Conservation (phyloP, 2,888 invertebrate genomes). For the Vanessa cardui region DNA sequence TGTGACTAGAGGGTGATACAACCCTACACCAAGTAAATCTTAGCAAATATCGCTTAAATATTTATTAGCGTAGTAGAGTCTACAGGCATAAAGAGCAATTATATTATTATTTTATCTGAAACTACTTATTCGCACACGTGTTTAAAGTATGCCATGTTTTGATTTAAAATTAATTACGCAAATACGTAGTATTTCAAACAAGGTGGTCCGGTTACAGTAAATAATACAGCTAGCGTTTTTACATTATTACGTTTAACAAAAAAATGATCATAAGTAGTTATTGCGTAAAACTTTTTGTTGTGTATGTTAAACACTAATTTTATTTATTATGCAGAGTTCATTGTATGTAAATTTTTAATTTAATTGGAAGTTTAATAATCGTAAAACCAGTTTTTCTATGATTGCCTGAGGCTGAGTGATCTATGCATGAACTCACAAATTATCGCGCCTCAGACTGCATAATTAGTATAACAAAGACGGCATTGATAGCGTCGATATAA, state of each 20-base stretch:
- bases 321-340: constrained; percentile 15
- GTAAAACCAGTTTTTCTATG: constrained; percentile 24
- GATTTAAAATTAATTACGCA: constrained; percentile 3
- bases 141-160: constrained; percentile 4
- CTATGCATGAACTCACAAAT: background rate
- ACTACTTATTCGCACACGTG: constrained; percentile 7
- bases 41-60: background rate
- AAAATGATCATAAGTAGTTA: constrained; percentile 6
- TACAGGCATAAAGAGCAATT: background rate
- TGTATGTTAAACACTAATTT: background rate
- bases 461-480: background rate
- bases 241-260: background rate
- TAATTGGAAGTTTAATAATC: constrained; percentile 24
- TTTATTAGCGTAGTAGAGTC: background rate
- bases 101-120: background rate
- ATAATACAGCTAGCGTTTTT: background rate
- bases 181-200: background rate
- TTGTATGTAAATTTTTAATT: constrained; percentile 32
- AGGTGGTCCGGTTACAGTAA: background rate
- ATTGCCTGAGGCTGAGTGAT: constrained; percentile 1
- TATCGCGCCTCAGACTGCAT: background rate
- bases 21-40: no score
- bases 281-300: background rate
- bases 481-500: background rate
- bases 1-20: no score